Base-by-base conservation (phyloP, 1,140 invertebrate genomes). In the Acyrthosiphon pisum region DNA sequence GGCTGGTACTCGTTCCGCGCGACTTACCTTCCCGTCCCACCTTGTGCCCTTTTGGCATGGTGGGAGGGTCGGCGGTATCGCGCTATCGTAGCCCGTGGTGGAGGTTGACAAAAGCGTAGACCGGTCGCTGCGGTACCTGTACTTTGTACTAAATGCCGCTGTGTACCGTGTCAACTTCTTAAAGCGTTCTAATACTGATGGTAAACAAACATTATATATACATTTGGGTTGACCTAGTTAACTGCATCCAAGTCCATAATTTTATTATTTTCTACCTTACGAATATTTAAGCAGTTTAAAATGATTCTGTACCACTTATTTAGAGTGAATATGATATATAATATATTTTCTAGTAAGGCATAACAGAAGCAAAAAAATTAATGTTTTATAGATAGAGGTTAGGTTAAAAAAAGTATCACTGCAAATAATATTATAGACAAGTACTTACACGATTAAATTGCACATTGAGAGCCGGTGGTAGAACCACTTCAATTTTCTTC, bases 401-500 rank as follows among this genome's bases (percentile, higher is more conserved):
- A n/a, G 1, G 11, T n/a, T 76, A n/a, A 35, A 14, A 11, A n/a
- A 18, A 76, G n/a, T 76, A n/a, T 76, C n/a, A 6, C 3, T 2
- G 4, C 60, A n/a, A 9, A 76, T n/a, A 76, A 76, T 76, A 76
- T n/a, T 35, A 76, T 76, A 76, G 60, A 76, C 11, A 76, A 76
- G 48, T 50, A 84, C 91, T 93, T 56, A 93, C 91, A 50, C n/a
- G n/a, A n/a, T n/a, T n/a, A n/a, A n/a, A n/a, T n/a, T n/a, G n/a
- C n/a, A n/a, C n/a, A n/a, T n/a, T n/a, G n/a, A n/a, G n/a, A n/a
- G n/a, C n/a, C n/a, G 96, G 95, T 68, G 96, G 96, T 76, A 96
- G 94, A 94, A 96, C 96, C 0, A 96, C 95, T 94, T 96, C 95
- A 9, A 95, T 95, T 94, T 95, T 95, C n/a, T n/a, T n/a, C n/a